A percentile compares a stretch with the other conserved stretches of the same genome.
Evolutionary conservation across 2,113 vertebrate species (phyloP).

Genomic region (Epinephelus lanceolatus): DNA sequence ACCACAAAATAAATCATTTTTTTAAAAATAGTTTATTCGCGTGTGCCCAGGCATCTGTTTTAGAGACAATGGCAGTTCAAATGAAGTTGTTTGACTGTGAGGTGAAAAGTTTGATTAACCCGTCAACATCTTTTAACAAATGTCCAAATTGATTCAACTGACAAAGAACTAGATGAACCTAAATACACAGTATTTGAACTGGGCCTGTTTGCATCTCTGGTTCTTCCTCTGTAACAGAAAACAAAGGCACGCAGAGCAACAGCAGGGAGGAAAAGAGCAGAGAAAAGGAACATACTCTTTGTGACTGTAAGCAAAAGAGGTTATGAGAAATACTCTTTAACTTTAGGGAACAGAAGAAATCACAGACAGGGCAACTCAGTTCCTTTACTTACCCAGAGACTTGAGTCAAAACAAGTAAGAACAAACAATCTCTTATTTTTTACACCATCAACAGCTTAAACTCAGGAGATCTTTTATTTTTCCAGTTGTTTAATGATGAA

Average conservation of each 20-base stretch:
- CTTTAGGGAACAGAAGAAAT: neutral
- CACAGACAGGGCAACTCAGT: neutral
- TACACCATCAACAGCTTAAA: neutral
- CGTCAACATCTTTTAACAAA: no score
- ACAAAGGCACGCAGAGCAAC: conserved; percentile 8
- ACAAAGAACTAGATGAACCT: no score
- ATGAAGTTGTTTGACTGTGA: no score
- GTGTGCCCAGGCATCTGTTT: no score
- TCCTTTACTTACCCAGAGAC: neutral
- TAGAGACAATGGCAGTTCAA: no score
- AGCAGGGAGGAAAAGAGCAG: conserved; percentile 1
- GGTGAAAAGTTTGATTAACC: no score
- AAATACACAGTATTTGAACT: neutral
- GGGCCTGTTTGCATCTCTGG: neutral
- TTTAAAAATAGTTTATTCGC: no score
- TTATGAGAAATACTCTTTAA: neutral
- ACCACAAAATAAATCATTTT: no score
- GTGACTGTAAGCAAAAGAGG: neutral
- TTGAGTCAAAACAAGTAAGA: neutral
- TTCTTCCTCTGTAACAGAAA: conserved; percentile 5
- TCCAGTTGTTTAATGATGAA: neutral
- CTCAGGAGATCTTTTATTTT: neutral
- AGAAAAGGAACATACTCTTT: conserved; percentile 13
- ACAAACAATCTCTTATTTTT: neutral
- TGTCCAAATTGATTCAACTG: no score